Conservation (phyloP, 30 jellyfish, hydroid and myxozoan genomes). For the Hydractinia symbiolongicarpus region DNA sequence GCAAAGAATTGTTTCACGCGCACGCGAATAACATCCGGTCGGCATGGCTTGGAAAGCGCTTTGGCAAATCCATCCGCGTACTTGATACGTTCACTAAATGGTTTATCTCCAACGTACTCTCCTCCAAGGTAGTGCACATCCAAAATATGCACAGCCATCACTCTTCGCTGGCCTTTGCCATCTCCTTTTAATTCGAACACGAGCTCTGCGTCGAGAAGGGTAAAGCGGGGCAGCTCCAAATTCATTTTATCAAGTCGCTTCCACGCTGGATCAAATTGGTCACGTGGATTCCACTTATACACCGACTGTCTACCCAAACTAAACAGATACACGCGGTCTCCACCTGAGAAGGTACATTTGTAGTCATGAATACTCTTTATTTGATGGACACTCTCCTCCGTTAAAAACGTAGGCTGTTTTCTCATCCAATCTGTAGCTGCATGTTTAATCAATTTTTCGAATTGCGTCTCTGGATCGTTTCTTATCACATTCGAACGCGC, state of each 20-base stretch:
- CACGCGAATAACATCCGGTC: slow-evolving; percentile 48
- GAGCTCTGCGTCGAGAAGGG: slow-evolving; percentile 76
- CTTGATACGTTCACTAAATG: slow-evolving; percentile 60
- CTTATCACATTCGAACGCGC: slow-evolving; percentile 78
- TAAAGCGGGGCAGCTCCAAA: slow-evolving; percentile 81
- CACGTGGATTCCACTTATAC: slow-evolving; percentile 66
- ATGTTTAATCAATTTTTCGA: slow-evolving; percentile 35
- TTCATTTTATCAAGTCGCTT: slow-evolving; percentile 44
- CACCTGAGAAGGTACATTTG: slow-evolving; percentile 72
- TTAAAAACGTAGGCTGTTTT: slow-evolving; percentile 24
- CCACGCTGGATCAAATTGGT: slow-evolving; percentile 60
- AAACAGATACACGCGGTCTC: slow-evolving; percentile 55
- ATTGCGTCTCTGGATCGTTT: slow-evolving; percentile 68
- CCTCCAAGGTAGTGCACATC: slow-evolving; percentile 79
- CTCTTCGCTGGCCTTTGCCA: slow-evolving; percentile 83
- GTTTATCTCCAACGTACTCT: slow-evolving; percentile 69
- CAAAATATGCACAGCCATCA: slow-evolving; percentile 64
- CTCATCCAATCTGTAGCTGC: slow-evolving; percentile 36
- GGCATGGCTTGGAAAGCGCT: slow-evolving; percentile 70
- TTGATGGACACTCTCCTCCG: slow-evolving; percentile 24
- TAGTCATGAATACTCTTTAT: slow-evolving; percentile 55
- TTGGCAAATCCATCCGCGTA: slow-evolving; percentile 41
- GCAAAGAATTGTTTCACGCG: slow-evolving; percentile 25
- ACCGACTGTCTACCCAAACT: slow-evolving; percentile 79
- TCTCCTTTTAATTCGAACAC: slow-evolving; percentile 82